Base-by-base conservation (phyloP, 1,140 invertebrate genomes). In the Drosophila ficusphila region DNA sequence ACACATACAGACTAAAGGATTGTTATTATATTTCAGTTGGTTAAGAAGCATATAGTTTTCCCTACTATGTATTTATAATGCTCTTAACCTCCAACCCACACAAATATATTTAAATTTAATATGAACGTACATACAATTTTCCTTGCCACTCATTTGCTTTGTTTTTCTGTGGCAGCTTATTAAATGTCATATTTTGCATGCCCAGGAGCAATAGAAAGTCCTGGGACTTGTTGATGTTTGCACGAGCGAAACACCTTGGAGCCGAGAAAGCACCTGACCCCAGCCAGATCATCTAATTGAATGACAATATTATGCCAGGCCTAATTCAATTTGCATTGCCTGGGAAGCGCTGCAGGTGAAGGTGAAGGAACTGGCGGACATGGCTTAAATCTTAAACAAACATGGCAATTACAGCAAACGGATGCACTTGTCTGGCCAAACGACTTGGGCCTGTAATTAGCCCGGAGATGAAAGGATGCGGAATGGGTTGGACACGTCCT, bases 281-380 rank as follows among this genome's bases (percentile, higher is more conserved):
- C 11, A 2, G 8, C 19, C 2, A 49, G 34, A 42, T 61, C 60
- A 54, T 79, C 71, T 85, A 83, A 83, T 83, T 83, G 65, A 83
- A 83, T 68, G 61, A 85, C 67, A 83, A 83, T 83, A 83, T 83
- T 83, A 79, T 72, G 42, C 54, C 60, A 72, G 56, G 39, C 68
- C 34, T 77, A 85, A 75, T 85, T 83, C 79, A 85, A 83, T 79
- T 83, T 79, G 54, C 79, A 79, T 79, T 79, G 79, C 62, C 65
- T 74, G 62, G 58, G 65, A 56, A 44, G 38, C 42, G 52, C 53
- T 57, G 62, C 65, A 85, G 79, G 58, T 85, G 77, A 49, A 60
- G 44, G 19, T n/a, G 16, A 11, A 4, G 14, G 39, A 27, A 38
- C n/a, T 11, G 11, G 34, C 5, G 19, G 8, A 46, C 39, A 36